Conservation (phyloP, 1,140 invertebrate genomes). For the Drosophila sturtevanti region DNA sequence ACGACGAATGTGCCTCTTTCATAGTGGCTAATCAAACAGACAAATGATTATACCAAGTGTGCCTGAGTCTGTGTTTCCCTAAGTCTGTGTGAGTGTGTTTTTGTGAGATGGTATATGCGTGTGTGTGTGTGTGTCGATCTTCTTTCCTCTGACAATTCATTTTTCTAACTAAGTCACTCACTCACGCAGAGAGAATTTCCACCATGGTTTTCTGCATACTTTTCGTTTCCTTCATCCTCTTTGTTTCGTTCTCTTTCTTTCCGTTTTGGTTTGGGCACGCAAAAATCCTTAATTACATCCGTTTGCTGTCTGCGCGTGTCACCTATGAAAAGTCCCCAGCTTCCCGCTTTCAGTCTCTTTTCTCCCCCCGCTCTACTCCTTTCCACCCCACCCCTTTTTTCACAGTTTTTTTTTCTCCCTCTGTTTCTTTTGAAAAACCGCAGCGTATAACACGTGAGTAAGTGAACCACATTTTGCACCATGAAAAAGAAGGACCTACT, state of each 20-base stretch:
- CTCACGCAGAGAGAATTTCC: background rate
- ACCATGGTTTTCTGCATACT: slow-evolving; percentile 1
- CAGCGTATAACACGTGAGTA: slow-evolving; percentile 69
- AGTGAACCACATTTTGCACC: slow-evolving; percentile 61
- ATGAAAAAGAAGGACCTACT: slow-evolving; percentile 36
- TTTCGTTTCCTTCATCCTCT: background rate
- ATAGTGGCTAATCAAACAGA: slow-evolving; percentile 54
- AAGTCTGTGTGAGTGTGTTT: background rate
- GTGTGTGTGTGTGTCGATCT: background rate
- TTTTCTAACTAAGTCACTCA: slow-evolving; percentile 4
- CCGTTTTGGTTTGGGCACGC: slow-evolving; percentile 41
- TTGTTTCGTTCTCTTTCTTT: slow-evolving; percentile 35
- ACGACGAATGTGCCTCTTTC: slow-evolving; percentile 20
- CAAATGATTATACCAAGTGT: slow-evolving; percentile 27
- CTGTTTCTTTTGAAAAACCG: slow-evolving; percentile 47
- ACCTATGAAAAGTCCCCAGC: slow-evolving; percentile 39
- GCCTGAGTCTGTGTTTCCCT: slow-evolving; percentile 13
- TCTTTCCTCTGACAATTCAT: background rate
- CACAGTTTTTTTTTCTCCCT: background rate
- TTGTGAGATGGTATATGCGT: background rate
- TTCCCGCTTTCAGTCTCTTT: background rate
- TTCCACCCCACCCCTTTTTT: no score
- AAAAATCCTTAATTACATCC: slow-evolving; percentile 80
- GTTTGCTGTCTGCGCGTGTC: slow-evolving; percentile 68
- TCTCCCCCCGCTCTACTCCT: background rate